Percentiles rank a stretch among this genome's conserved stretches.
phyloP scores from a whole-genome alignment of 2,888 invertebrate species.

The Himalopsyche anomala region DNA sequence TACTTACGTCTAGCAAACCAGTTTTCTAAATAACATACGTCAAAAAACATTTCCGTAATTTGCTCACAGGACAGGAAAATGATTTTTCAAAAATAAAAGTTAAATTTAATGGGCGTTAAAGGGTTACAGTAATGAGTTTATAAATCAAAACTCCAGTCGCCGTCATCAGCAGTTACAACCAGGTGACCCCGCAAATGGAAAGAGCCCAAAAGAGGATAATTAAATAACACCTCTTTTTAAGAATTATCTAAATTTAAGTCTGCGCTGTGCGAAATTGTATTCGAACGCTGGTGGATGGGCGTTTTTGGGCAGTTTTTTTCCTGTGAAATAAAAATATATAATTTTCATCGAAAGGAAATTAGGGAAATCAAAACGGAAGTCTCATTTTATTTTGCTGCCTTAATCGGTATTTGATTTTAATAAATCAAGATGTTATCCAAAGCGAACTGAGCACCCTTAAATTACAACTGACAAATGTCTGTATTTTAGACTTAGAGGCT shows the following conservation, averaged over 20 bases:
- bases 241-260: constrained; percentile 9
- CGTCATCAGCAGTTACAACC: constrained; percentile 18
- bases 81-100: too few species aligned
- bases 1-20: too few species aligned
- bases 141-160: constrained; percentile 7
- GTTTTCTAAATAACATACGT: too few species aligned
- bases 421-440: too few species aligned
- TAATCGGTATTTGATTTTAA: neutral
- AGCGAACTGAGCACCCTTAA: too few species aligned
- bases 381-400: neutral
- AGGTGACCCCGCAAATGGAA: constrained; percentile 8
- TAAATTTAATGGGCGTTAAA: neutral
- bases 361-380: neutral
- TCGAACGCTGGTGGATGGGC: neutral
- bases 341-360: neutral
- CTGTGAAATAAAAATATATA: neutral
- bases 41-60: too few species aligned
- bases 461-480: too few species aligned
- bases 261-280: neutral
- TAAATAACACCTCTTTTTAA: constrained; percentile 26
- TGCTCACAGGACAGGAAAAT: too few species aligned
- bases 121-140: constrained; percentile 26
- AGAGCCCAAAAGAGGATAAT: constrained; percentile 6
- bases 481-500: too few species aligned
- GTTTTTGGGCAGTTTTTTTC: neutral